phyloP scores from a whole-genome alignment of 2,113 vertebrate genomes.

The Nerophis lumbriciformis region DNA sequence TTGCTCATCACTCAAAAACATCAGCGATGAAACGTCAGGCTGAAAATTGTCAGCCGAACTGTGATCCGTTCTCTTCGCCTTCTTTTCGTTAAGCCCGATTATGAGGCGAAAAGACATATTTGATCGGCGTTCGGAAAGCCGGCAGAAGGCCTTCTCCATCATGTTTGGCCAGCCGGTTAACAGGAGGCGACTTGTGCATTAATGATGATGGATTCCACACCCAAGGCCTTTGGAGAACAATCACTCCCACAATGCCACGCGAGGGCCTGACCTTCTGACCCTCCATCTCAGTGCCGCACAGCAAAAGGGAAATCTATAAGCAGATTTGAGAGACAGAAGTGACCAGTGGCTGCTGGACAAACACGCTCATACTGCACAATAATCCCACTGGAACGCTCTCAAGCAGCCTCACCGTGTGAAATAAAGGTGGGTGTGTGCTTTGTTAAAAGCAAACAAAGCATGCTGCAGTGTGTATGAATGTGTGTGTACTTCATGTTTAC shows the following conservation, averaged over 20 bases:
- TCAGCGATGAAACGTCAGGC: slow-evolving; percentile 70
- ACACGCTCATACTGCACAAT: slow-evolving; percentile 67
- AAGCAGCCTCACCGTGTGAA: slow-evolving; percentile 51
- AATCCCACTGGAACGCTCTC: slow-evolving; percentile 57
- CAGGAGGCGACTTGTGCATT: slow-evolving; percentile 83
- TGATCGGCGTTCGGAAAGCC: slow-evolving; percentile 84
- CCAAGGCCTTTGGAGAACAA: slow-evolving; percentile 81
- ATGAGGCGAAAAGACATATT: slow-evolving; percentile 91
- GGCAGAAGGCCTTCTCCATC: slow-evolving; percentile 77
- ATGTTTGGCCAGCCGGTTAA: slow-evolving; percentile 82
- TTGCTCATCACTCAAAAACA: slow-evolving; percentile 15
- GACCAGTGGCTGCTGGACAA: slow-evolving; percentile 73
- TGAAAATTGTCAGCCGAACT: slow-evolving; percentile 79
- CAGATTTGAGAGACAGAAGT: slow-evolving; percentile 79
- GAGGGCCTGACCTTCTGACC: slow-evolving; percentile 87
- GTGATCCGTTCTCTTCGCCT: slow-evolving; percentile 69
- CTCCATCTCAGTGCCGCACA: slow-evolving; percentile 82
- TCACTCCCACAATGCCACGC: slow-evolving; percentile 90
- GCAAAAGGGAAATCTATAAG: slow-evolving; percentile 84
- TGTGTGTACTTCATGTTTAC: background rate
- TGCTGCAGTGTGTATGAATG: slow-evolving; percentile 43
- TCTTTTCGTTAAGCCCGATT: slow-evolving; percentile 84
- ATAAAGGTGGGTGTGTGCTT: slow-evolving; percentile 56
- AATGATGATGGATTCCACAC: slow-evolving; percentile 96
- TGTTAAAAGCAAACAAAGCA: slow-evolving; percentile 61